Base-by-base conservation (phyloP, 2,888 invertebrate species). In the Epirrhoe tristata region DNA sequence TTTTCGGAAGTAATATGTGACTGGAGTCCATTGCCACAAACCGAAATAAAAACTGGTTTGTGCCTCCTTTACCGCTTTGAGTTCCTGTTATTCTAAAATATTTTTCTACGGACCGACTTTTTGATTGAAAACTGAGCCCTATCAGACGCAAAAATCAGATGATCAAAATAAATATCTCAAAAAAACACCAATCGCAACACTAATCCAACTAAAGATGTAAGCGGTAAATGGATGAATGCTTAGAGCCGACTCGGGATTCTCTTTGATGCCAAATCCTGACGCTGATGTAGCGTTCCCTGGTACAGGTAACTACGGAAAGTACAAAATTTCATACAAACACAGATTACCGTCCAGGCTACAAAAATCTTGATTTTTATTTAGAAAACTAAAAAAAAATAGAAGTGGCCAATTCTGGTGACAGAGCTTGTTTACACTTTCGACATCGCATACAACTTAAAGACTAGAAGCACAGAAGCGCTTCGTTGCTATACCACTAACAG, bases 201-300 rank as follows among this genome's bases (percentile, higher is more conserved):
- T 46, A 53, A 39, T 56, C 12, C 72, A 67, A 73, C 68, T 66
- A 71, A 69, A 74, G 71, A 77, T 71, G 74, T 72, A 72, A 71
- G 76, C 70, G 69, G 66, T 74, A 79, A 79, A 79, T 77, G 77
- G 77, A 77, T 73, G 74, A 76, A 77, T 78, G 75, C 75, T 77
- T 74, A 74, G 73, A 76, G 74, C 76, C 73, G 65, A 67, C 60
- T 58, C 71, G 68, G 71, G 58, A 46, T 74, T 67, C 67, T 69
- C 75, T 80, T 78, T 76, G 77, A 79, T 73, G 74, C 70, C 68
- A n/a, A 69, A 68, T 71, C 66, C 55, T 55, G 36, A 39, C 36
- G 67, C 68, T 69, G 69, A 70, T 69, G 72, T 71, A 64, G 70
- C 70, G 63, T 73, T 70, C 73, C 70, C 61, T 12, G 39, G 39